A percentile compares a stretch with the other conserved stretches of the same genome.
Evolutionary conservation across 1,140 invertebrate genomes (phyloP).

Genomic region (Eufriesea mexicana): DNA sequence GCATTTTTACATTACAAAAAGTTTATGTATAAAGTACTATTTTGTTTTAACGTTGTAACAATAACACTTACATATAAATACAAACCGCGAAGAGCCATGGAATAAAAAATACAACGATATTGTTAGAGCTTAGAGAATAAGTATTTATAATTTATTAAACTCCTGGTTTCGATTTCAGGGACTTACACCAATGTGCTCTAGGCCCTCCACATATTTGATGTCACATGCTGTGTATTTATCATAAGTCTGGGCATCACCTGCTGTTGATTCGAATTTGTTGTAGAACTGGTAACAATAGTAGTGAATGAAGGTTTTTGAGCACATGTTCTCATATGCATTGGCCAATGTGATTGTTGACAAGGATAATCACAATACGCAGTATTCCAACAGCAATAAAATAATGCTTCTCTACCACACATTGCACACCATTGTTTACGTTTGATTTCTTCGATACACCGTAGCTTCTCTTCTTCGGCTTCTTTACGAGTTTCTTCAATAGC

Average conservation of each 20-base stretch:
- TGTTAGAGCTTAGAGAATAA: slow-evolving; percentile 25
- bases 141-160: slow-evolving; percentile 35
- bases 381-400: slow-evolving; percentile 97
- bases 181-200: slow-evolving; percentile 67
- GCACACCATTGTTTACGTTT: slow-evolving; percentile 95
- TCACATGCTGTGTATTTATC: slow-evolving; percentile 63
- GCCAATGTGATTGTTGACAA: slow-evolving; percentile 90
- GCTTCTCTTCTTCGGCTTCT: slow-evolving; percentile 85
- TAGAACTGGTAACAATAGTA: slow-evolving; percentile 46
- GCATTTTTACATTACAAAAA: slow-evolving; percentile 36
- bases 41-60: slow-evolving; percentile 9
- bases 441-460: slow-evolving; percentile 87
- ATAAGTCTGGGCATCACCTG: slow-evolving; percentile 76
- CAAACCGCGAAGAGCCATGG: background rate
- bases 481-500: slow-evolving; percentile 84
- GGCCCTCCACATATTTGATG: slow-evolving; percentile 65
- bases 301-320: slow-evolving; percentile 69
- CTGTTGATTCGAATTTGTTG: slow-evolving; percentile 51
- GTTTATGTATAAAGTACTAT: slow-evolving; percentile 30
- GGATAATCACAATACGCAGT: slow-evolving; percentile 95
- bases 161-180: slow-evolving; percentile 22
- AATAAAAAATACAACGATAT: slow-evolving; percentile 48
- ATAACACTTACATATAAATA: slow-evolving; percentile 24
- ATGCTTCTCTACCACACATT: slow-evolving; percentile 91
- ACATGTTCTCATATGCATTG: slow-evolving; percentile 83